Evolutionary conservation across 1,140 invertebrate genomes (phyloP).

Genomic region (Zaprionus davidi): DNA sequence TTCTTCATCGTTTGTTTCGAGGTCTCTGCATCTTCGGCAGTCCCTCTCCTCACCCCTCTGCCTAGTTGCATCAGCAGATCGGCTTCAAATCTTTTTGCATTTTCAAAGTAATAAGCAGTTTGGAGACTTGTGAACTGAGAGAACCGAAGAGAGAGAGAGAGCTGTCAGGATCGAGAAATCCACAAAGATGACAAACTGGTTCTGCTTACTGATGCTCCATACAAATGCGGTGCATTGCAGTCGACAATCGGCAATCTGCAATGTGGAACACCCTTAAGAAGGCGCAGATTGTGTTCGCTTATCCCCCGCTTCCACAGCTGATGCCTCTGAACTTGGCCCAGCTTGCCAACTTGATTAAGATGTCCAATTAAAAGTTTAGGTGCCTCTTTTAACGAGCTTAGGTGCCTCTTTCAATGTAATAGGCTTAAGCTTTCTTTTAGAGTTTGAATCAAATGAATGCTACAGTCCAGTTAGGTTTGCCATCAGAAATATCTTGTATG

Average conservation of each 20-base stretch:
- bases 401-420: too few relatives aligned
- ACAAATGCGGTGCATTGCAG: constrained; percentile 14
- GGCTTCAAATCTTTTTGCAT: constrained; percentile 67
- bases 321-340: neutral
- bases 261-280: constrained; percentile 3
- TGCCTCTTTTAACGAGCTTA: too few relatives aligned
- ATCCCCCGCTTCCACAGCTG: neutral
- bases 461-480: too few relatives aligned
- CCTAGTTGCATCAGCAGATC: constrained; percentile 30
- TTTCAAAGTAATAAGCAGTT: constrained; percentile 35
- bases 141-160: neutral
- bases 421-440: too few relatives aligned
- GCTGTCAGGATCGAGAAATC: neutral
- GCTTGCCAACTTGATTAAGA: neutral
- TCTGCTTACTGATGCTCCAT: constrained; percentile 24
- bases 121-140: neutral
- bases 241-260: constrained; percentile 11
- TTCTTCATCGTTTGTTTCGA: constrained; percentile 49
- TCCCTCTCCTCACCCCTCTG: neutral
- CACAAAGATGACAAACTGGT: constrained; percentile 25
- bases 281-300: neutral
- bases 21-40: neutral
- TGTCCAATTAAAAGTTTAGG: too few relatives aligned
- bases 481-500: too few relatives aligned
- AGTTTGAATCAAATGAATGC: too few relatives aligned